Evolutionary conservation across 2,888 invertebrate genomes (phyloP), one percentile per base, ranked within the genome.

Genomic region (Lepidonotus clava): DNA sequence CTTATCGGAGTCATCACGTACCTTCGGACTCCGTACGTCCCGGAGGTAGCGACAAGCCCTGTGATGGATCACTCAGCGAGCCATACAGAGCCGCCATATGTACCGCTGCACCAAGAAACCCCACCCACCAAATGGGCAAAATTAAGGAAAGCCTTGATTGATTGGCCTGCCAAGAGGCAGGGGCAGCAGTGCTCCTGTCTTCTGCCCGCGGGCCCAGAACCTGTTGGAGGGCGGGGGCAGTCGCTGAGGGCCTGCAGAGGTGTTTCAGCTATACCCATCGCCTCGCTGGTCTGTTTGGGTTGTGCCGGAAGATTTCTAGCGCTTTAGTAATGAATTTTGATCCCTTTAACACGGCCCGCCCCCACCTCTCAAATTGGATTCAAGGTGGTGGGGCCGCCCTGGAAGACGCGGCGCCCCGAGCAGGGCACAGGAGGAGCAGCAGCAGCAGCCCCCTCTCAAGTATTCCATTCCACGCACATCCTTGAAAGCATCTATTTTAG

Each of bases 121-220:
- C 76, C 36, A 76, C 36, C 76, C 76, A 40, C 24, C 6, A 76
- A 76, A 76, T 18, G 76, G 76, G 76, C 38, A 76, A 76, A 76
- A 76, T 76, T 76, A 76, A 76, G 76, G 24, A 76, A 40, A 18
- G 34, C 21, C n/a, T n/a, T 76, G 76, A 76, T 76, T 2, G 76
- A 76, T 76, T 76, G 28, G n/a, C 18, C 76, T 36, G 38, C 21
- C 76, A 21, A 6, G n/a, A 28, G 32, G 38, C 28, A 24, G 11
- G 28, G 61, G 61, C 61, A n/a, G 8, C 46, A 46, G 6, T 6
- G 6, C 2, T 4, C 18, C 46, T 2, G 53, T 53, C 53, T 5
- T 53, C 11, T 11, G 21, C n/a, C 2, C 21, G 11, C 18, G 21
- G 4, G n/a, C 53, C 4, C 53, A 53, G 21, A 53, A n/a, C 21